phyloP scores from a whole-genome alignment of 2,888 invertebrate species.

The Ochropleura leucogaster region DNA sequence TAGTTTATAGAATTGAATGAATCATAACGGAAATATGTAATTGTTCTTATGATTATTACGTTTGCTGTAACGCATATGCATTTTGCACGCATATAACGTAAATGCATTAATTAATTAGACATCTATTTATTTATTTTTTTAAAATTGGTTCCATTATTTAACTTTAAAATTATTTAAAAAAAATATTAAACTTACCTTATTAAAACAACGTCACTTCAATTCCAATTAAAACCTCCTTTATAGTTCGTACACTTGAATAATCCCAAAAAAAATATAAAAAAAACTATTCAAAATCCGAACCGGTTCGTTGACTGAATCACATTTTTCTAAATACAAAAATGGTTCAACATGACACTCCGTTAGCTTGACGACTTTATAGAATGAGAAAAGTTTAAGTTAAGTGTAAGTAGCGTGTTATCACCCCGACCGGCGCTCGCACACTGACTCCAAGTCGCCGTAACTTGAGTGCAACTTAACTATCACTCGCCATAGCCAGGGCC shows the following conservation, averaged over 20 bases:
- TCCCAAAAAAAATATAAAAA: conserved; percentile 62
- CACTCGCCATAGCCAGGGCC: conserved; percentile 70
- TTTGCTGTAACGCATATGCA: too few relatives aligned
- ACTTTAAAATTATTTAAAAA: not conserved
- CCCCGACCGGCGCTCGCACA: conserved; percentile 62
- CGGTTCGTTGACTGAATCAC: conserved; percentile 85
- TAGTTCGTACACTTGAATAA: conserved; percentile 70
- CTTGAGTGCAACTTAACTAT: conserved; percentile 70
- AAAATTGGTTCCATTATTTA: not conserved
- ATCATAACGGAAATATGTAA: too few relatives aligned
- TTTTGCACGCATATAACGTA: too few relatives aligned
- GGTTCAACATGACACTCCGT: conserved; percentile 77
- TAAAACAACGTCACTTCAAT: conserved; percentile 69
- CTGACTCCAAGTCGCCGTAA: conserved; percentile 53
- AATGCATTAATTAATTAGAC: not conserved
- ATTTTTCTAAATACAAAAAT: conserved; percentile 88
- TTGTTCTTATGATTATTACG: too few relatives aligned
- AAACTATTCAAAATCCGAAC: conserved; percentile 66
- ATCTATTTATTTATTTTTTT: too few relatives aligned
- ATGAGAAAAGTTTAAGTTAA: conserved; percentile 57
- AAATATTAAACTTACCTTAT: conserved; percentile 72
- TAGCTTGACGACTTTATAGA: conserved; percentile 68
- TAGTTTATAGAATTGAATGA: not conserved
- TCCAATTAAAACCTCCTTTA: conserved; percentile 69
- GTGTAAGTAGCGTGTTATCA: conserved; percentile 63